Percentiles rank a stretch among this genome's conserved stretches.
Conservation (phyloP, 2,113 vertebrate species). For the Muscicapa adusta region DNA sequence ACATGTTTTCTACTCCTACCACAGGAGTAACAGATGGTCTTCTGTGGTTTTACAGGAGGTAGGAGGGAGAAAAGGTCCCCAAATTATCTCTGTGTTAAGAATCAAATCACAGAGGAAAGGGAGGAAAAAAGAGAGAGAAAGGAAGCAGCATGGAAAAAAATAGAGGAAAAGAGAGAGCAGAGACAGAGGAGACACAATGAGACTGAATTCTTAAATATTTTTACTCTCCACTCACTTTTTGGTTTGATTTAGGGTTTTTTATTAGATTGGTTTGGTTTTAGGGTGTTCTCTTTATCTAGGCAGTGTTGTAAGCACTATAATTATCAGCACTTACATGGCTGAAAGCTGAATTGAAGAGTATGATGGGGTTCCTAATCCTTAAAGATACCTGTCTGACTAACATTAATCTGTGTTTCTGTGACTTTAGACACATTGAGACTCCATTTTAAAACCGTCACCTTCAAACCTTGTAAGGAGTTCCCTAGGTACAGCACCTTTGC, state of each 20-base stretch:
- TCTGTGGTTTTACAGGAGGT: slow-evolving; percentile 14
- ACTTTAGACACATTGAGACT: not conserved
- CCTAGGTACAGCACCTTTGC: slow-evolving; percentile 74
- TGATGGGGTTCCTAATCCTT: not conserved
- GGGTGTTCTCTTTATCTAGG: not conserved
- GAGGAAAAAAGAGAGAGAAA: not conserved
- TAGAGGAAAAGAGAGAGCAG: not conserved
- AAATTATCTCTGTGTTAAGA: slow-evolving; percentile 2
- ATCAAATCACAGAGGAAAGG: not conserved
- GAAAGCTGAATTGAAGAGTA: not conserved
- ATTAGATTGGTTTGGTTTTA: not conserved
- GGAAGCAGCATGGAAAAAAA: not conserved
- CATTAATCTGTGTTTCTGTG: not conserved
- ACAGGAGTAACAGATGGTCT: slow-evolving; percentile 43
- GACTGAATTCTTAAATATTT: not conserved
- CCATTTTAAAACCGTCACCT: not conserved
- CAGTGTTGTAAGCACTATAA: not conserved
- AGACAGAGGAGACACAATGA: not conserved
- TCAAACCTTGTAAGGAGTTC: not conserved
- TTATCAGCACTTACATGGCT: not conserved
- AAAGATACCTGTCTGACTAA: not conserved
- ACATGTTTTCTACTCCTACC: slow-evolving; percentile 15
- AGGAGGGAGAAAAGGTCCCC: slow-evolving; percentile 10
- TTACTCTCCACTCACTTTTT: not conserved
- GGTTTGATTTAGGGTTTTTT: not conserved